Base-by-base conservation (phyloP, 2,797 vertebrate species). In the Calcarius lapponicus region DNA sequence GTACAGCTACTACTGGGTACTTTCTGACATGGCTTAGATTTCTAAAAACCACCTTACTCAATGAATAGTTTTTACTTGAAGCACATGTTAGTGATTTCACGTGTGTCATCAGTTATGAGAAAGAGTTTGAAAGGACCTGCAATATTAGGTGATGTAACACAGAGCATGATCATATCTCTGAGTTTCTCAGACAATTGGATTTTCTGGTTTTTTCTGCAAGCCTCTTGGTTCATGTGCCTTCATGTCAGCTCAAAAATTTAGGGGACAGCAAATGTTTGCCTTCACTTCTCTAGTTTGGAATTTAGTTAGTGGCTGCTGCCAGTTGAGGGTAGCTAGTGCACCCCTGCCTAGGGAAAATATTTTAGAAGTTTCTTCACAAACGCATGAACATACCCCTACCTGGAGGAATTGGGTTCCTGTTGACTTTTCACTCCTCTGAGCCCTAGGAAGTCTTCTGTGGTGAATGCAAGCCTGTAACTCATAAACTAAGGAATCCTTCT, bases 301-400 rank as follows among this genome's bases (percentile, higher is more conserved):
- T 42, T 53, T 11, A 56, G 8, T 28, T 56, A 79, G 31, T 34
- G 40, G 17, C 38, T 90, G 50, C 31, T 83, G 53, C 38, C 53
- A 58, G 32, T 0, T 74, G 38, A 50, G 79, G 24, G 26, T 32
- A 72, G 32, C 2, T 67, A 36, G 6, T 32, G 8, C 17, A 61
- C 53, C 48, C 26, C 31, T 70, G 61, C 13, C 28, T 69, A 43
- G n/a, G 6, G 7, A 5, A 80, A 54, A 47, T 43, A 65, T 50
- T 50, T 65, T 43, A 79, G 43, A 81, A 47, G 9, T 72, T 81
- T 71, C 34, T 56, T 42, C 18, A 71, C 84, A 43, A 79, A 54
- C 7, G 61, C 17, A 36, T 17, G 22, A 57, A 34, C n/a, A 34
- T 58, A 29, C 17, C 9, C 6, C 0, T 0, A 2, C 26, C 24